These are phyloP conservation scores for Dorcus parallelipipedus DNA, from an alignment of 2,888 invertebrate species.

Conservation along the genomic window DNA sequence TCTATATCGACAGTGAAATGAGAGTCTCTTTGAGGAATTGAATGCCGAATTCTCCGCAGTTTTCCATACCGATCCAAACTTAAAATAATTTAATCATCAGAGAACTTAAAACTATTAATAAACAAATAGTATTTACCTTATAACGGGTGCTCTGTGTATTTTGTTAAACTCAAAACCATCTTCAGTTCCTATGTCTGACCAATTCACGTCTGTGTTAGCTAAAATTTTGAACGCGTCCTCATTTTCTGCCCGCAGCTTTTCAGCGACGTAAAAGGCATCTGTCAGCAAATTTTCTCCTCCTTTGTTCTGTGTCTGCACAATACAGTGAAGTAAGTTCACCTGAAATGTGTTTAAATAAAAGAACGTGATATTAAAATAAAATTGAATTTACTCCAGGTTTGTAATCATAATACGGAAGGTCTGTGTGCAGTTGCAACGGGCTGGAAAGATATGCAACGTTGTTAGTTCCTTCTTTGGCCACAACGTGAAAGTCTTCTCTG, in stretches of 20 bases:
- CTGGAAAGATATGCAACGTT: constrained; percentile 71
- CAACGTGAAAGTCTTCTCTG: constrained; percentile 63
- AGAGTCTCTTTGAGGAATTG: constrained; percentile 71
- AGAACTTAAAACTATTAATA: too few species aligned
- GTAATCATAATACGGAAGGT: constrained; percentile 74
- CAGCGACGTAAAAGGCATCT: constrained; percentile 65
- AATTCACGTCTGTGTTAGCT: constrained; percentile 61
- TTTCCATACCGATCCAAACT: constrained; percentile 55
- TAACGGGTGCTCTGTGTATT: constrained; percentile 60
- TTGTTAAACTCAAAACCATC: constrained; percentile 61
- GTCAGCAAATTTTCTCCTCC: constrained; percentile 69
- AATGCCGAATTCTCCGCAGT: constrained; percentile 65
- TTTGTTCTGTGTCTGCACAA: constrained; percentile 59
- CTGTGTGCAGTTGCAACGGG: constrained; percentile 69
- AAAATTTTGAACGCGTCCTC: constrained; percentile 58
- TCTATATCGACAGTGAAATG: constrained; percentile 59
- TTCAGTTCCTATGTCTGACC: constrained; percentile 69
- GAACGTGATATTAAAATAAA: not conserved
- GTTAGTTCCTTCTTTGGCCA: constrained; percentile 64
- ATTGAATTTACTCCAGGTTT: constrained; percentile 59
- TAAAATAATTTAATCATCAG: not conserved
- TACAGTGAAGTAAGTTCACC: constrained; percentile 68
- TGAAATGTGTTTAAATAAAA: constrained; percentile 23
- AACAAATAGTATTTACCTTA: constrained; percentile 50
- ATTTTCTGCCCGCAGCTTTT: constrained; percentile 55